Conservation (phyloP, 2,113 vertebrate genomes). For the Pelusios castaneus region DNA sequence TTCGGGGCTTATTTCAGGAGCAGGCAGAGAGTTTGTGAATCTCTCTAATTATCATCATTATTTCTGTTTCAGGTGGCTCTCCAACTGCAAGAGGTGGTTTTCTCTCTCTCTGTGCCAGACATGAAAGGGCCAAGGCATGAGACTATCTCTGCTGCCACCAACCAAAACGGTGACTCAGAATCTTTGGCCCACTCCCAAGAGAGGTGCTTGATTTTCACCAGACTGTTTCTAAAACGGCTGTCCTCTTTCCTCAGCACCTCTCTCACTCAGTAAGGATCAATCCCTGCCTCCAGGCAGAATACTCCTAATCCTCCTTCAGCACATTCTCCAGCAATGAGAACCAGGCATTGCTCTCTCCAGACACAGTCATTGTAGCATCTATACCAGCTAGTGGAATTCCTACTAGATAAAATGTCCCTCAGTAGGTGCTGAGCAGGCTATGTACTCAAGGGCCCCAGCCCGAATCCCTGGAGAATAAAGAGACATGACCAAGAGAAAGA, state of each 20-base stretch:
- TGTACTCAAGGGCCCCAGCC: not conserved
- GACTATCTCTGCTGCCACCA: constrained; percentile 56
- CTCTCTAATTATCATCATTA: constrained; percentile 47
- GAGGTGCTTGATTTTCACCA: constrained; percentile 62
- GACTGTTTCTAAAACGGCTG: constrained; percentile 57
- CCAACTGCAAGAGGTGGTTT: constrained; percentile 40
- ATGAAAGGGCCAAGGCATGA: constrained; percentile 43
- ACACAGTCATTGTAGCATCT: not conserved
- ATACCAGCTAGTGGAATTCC: not conserved
- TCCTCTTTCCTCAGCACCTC: constrained; percentile 41
- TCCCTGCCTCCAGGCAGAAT: constrained; percentile 51
- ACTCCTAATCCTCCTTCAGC: not conserved
- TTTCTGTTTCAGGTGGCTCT: constrained; percentile 65
- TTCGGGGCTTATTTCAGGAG: constrained; percentile 77
- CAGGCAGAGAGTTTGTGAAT: constrained; percentile 48
- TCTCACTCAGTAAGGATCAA: constrained; percentile 40
- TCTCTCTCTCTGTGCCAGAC: constrained; percentile 36
- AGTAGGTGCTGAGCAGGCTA: not conserved
- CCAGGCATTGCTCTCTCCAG: not conserved
- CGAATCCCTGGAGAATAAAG: not conserved
- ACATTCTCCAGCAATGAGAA: constrained; percentile 6
- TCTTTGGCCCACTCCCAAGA: constrained; percentile 63
- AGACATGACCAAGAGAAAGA: constrained; percentile 12
- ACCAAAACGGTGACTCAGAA: constrained; percentile 67
- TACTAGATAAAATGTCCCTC: not conserved